Evolutionary conservation across 2,888 invertebrate species (phyloP).

Genomic region (Hermaeophaga mercurialis): DNA sequence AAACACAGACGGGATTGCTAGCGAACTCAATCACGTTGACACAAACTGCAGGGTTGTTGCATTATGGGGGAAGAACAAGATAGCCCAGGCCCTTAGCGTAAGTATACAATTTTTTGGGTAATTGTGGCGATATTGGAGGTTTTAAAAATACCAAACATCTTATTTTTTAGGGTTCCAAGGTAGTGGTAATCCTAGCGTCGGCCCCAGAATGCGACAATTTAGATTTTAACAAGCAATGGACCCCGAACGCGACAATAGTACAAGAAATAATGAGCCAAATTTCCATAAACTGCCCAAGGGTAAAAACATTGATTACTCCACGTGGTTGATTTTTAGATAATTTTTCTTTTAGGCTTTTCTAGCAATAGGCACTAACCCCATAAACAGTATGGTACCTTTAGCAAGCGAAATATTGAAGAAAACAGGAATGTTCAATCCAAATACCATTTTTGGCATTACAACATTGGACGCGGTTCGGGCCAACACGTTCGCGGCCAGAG

Average conservation of each 20-base stretch:
- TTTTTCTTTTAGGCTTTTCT: constrained; percentile 55
- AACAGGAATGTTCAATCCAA: constrained; percentile 66
- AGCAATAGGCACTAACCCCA: constrained; percentile 60
- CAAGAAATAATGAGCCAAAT: constrained; percentile 45
- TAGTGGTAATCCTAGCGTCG: constrained; percentile 50
- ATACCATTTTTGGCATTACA: constrained; percentile 74
- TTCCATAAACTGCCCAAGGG: constrained; percentile 47
- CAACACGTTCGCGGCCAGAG: constrained; percentile 74
- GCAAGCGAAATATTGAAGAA: constrained; percentile 70
- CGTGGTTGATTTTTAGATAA: neutral
- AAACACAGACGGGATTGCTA: constrained; percentile 52
- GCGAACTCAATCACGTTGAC: constrained; percentile 58
- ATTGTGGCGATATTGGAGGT: no score
- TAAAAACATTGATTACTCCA: constrained; percentile 24
- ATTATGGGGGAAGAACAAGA: constrained; percentile 44
- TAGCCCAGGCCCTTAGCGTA: constrained; percentile 50
- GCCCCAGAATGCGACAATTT: constrained; percentile 38
- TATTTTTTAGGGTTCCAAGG: constrained; percentile 45
- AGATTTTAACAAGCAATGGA: constrained; percentile 46
- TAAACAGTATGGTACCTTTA: constrained; percentile 74
- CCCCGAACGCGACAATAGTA: constrained; percentile 49
- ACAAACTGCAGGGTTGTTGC: constrained; percentile 57
- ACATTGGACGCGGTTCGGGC: constrained; percentile 74
- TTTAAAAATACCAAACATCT: neutral
- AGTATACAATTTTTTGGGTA: neutral